A percentile compares a stretch with the other conserved stretches of the same genome.
Evolutionary conservation across 2,888 invertebrate genomes (phyloP).

Genomic region (Prenolepis imparis): DNA sequence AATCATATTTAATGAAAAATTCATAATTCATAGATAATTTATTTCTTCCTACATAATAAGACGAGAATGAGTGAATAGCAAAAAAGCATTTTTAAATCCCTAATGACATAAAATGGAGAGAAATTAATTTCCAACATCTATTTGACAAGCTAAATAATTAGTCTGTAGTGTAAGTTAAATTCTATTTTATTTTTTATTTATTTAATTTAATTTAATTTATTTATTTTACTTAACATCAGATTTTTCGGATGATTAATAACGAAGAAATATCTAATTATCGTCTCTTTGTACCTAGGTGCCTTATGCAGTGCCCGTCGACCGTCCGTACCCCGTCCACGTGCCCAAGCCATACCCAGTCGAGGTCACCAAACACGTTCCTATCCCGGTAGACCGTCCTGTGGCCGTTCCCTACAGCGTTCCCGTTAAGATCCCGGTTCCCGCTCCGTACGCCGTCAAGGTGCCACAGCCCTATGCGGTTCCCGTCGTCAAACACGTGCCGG

Average conservation of each 20-base stretch:
- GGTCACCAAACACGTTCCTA: conserved; percentile 83
- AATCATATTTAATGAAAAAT: conserved; percentile 4
- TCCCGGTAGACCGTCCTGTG: conserved; percentile 82
- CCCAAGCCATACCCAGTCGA: conserved; percentile 85
- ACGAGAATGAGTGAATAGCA: background rate
- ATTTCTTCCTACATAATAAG: background rate
- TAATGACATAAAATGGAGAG: background rate
- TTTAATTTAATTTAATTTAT: too few relatives aligned
- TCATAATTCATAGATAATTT: background rate
- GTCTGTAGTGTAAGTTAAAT: background rate
- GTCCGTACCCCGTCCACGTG: conserved; percentile 84
- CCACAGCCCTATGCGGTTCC: conserved; percentile 84
- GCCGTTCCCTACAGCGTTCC: conserved; percentile 80
- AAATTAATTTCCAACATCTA: background rate
- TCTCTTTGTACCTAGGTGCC: conserved; percentile 78
- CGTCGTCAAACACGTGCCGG: conserved; percentile 80
- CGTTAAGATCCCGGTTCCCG: conserved; percentile 82
- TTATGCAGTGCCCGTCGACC: conserved; percentile 84
- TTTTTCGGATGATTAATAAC: background rate
- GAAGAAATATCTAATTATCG: background rate
- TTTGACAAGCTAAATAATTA: background rate
- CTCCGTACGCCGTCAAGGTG: conserved; percentile 82
- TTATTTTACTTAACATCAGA: too few relatives aligned
- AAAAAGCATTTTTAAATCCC: too few relatives aligned
- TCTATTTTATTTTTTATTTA: background rate